Conservation (phyloP, 2,888 invertebrate species). For the Meghimatium bilineatum region DNA sequence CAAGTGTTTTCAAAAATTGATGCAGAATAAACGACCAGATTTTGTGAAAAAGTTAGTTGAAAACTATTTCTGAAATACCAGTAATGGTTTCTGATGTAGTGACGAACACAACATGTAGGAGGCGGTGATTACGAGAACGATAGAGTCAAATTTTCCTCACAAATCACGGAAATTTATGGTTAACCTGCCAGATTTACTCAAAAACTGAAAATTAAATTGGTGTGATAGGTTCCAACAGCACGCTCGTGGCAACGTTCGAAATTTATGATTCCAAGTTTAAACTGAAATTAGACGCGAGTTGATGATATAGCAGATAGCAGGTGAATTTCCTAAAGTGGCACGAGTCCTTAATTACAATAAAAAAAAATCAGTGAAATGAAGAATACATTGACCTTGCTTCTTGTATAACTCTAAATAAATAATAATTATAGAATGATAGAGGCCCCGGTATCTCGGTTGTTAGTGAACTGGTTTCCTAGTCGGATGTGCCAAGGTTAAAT, state of each 20-base stretch:
- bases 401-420: too few species aligned
- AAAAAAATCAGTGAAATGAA: not conserved
- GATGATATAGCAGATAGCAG: not conserved
- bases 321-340: not conserved
- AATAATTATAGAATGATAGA: too few species aligned
- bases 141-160: not conserved
- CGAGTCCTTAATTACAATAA: not conserved
- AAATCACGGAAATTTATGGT: not conserved
- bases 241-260: not conserved
- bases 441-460: too few species aligned
- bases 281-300: not conserved
- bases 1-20: too few species aligned
- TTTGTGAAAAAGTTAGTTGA: too few species aligned
- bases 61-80: too few species aligned
- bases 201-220: not conserved
- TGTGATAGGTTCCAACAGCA: not conserved
- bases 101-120: not conserved
- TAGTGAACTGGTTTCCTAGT: too few species aligned
- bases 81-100: not conserved
- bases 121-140: not conserved
- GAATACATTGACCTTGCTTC: too few species aligned
- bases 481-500: too few species aligned
- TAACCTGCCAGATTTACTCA: not conserved
- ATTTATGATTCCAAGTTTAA: not conserved
- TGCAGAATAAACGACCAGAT: too few species aligned